Conservation (phyloP, 2,888 invertebrate species). For the Herminia tarsipennalis region DNA sequence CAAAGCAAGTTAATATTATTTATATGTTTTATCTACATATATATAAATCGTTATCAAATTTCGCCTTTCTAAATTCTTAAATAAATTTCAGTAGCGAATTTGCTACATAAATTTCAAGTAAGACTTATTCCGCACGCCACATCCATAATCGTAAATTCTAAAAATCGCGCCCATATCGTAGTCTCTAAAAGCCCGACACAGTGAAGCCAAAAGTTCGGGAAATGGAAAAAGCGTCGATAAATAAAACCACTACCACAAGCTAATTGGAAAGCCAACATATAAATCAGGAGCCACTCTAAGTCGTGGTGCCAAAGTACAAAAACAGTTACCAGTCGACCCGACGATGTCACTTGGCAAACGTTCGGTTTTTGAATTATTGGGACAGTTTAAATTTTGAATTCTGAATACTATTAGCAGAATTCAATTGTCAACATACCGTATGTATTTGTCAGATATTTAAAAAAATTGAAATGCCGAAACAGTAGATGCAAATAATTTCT, state of each 20-base stretch:
- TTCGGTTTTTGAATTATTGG: conserved; percentile 31
- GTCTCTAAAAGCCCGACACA: conserved; percentile 15
- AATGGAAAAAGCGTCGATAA: conserved; percentile 76
- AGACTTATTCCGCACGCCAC: not conserved
- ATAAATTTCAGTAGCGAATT: not conserved
- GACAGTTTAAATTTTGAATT: conserved; percentile 32
- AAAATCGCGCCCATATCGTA: conserved; percentile 15
- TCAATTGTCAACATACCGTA: no score
- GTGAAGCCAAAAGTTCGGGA: conserved; percentile 69
- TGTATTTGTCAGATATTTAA: no score
- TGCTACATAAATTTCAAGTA: not conserved
- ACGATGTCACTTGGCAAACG: conserved; percentile 50
- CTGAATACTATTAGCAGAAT: conserved; percentile 8
- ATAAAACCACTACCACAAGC: conserved; percentile 74
- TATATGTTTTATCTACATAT: no score
- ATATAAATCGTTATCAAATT: no score
- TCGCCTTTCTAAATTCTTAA: no score
- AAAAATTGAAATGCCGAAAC: no score
- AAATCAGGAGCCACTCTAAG: conserved; percentile 72
- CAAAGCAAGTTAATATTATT: no score
- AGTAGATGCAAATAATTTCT: no score
- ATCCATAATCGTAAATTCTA: conserved; percentile 5
- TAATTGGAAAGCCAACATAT: conserved; percentile 80
- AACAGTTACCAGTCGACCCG: conserved; percentile 51
- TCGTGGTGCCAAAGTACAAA: conserved; percentile 57